These are phyloP conservation scores for Zenarchopterus dispar DNA, from an alignment of 2,797 vertebrate genomes.

Conservation along the genomic window DNA sequence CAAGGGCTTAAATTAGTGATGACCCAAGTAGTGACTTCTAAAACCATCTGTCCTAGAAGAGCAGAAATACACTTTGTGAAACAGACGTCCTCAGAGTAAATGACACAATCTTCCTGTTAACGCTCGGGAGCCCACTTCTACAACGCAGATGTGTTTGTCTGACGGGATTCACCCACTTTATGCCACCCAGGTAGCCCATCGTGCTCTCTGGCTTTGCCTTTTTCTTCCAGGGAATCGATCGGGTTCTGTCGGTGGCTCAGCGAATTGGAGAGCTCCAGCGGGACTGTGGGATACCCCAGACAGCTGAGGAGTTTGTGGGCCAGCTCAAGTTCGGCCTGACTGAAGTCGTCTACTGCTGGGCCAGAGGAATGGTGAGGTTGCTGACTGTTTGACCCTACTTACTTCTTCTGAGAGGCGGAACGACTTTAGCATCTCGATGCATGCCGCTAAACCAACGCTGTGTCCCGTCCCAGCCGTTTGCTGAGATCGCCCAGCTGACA, in stretches of 20 bases:
- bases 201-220: neutral
- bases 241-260: slow-evolving; percentile 84
- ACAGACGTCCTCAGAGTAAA: slow-evolving; percentile 34
- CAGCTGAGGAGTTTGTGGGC: slow-evolving; percentile 88
- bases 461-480: slow-evolving; percentile 83
- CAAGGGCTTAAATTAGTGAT: slow-evolving; percentile 71
- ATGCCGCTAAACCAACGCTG: neutral
- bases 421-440: neutral
- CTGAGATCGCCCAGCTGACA: slow-evolving; percentile 88
- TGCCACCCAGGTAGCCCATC: too few species aligned
- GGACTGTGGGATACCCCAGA: slow-evolving; percentile 88
- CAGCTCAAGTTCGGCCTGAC: slow-evolving; percentile 93
- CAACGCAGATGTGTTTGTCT: slow-evolving; percentile 5
- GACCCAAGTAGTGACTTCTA: slow-evolving; percentile 18
- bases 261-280: slow-evolving; percentile 88
- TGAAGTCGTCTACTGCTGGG: slow-evolving; percentile 95
- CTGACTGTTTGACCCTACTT: neutral
- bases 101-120: slow-evolving; percentile 20
- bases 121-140: slow-evolving; percentile 1
- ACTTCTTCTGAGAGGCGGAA: too few species aligned
- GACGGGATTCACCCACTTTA: slow-evolving; percentile 8
- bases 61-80: slow-evolving; percentile 29
- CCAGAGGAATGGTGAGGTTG: slow-evolving; percentile 90
- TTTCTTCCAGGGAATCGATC: slow-evolving; percentile 83
- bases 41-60: slow-evolving; percentile 4